Conservation (phyloP, 2,113 vertebrate genomes). For the Cyrtonyx montezumae region DNA sequence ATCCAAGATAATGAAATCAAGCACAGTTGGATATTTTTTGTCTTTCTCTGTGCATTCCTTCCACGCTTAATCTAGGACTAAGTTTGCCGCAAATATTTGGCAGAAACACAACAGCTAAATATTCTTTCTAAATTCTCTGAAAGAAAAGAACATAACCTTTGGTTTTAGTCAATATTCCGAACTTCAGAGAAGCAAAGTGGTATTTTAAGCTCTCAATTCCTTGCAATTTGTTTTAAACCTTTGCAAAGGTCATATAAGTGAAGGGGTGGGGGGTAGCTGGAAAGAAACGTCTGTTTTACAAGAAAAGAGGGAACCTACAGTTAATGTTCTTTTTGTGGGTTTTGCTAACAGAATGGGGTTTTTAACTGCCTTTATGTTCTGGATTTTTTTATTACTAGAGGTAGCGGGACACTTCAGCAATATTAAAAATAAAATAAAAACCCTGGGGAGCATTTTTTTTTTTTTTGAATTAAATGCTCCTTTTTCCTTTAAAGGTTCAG, state of each 20-base stretch:
- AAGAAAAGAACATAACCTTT: background rate
- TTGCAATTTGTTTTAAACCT: constrained; percentile 24
- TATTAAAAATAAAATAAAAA: background rate
- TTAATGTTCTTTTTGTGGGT: background rate
- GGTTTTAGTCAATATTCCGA: background rate
- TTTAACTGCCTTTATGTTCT: background rate
- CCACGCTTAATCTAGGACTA: background rate
- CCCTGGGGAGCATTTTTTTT: background rate
- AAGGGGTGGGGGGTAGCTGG: background rate
- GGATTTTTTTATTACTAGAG: background rate
- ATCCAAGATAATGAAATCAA: background rate
- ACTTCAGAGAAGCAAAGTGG: background rate
- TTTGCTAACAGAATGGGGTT: background rate
- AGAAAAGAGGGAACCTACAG: background rate
- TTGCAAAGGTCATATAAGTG: background rate
- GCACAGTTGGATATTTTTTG: background rate
- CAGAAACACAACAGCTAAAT: background rate
- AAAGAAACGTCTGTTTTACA: background rate
- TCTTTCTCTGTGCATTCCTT: background rate
- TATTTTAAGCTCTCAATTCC: background rate
- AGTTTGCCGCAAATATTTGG: background rate
- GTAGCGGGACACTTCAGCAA: background rate
- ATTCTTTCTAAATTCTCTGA: background rate
- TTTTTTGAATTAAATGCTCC: constrained; percentile 42
- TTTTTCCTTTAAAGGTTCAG: constrained; percentile 26